A percentile compares a stretch with the other conserved stretches of the same genome.
Evolutionary conservation across 2,888 invertebrate species (phyloP).

Genomic region (Leptinotarsa rubiginosa): DNA sequence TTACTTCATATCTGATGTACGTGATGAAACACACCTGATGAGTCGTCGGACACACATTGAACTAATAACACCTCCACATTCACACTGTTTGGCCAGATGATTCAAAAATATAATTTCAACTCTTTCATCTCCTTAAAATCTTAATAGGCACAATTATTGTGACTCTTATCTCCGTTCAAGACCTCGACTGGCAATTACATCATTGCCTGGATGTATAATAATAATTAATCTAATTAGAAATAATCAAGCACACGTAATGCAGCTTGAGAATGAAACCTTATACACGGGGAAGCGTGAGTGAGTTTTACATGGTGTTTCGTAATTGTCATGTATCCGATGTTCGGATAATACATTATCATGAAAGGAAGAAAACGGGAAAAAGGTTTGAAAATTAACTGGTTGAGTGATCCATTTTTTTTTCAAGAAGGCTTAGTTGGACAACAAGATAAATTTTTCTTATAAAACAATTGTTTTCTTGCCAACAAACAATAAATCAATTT

Average conservation of each 20-base stretch:
- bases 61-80: slow-evolving; percentile 4
- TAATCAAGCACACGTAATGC: slow-evolving; percentile 18
- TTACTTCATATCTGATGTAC: background rate
- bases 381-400: too few species aligned
- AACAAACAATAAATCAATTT: too few species aligned
- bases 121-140: slow-evolving; percentile 36
- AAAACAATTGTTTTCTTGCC: too few species aligned
- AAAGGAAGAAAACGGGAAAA: too few species aligned
- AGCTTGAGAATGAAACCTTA: slow-evolving; percentile 8
- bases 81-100: slow-evolving; percentile 16
- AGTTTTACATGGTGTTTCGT: background rate
- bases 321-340: too few species aligned
- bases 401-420: too few species aligned
- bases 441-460: too few species aligned
- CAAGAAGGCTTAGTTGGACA: too few species aligned
- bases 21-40: background rate
- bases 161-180: slow-evolving; percentile 31
- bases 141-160: slow-evolving; percentile 40
- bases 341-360: too few species aligned
- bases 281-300: background rate
- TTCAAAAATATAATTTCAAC: slow-evolving; percentile 23
- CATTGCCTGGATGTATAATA: slow-evolving; percentile 20
- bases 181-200: slow-evolving; percentile 21
- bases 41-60: background rate
- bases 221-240: slow-evolving; percentile 36